Conservation (phyloP, 2,113 vertebrate species). For the Crypturellus undulatus region DNA sequence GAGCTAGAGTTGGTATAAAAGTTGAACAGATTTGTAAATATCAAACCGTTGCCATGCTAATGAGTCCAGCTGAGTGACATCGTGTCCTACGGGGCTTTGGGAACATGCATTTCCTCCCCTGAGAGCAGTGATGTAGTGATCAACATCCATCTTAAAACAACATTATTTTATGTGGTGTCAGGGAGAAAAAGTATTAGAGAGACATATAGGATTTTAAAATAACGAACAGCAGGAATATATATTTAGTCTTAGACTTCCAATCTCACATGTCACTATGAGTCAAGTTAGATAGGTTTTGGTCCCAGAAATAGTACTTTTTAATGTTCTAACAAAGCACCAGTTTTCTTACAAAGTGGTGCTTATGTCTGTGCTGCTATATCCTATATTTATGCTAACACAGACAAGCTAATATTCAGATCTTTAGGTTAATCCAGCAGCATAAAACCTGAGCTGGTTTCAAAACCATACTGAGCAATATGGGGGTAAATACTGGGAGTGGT, state of each 20-base stretch:
- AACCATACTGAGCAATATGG: background rate
- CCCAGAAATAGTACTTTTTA: background rate
- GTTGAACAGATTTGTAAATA: background rate
- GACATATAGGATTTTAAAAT: constrained; percentile 40
- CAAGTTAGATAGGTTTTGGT: background rate
- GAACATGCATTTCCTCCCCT: background rate
- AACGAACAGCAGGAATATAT: background rate
- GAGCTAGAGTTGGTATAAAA: background rate
- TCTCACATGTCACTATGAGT: constrained; percentile 23
- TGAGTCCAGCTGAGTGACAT: constrained; percentile 51
- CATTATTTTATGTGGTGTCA: constrained; percentile 20
- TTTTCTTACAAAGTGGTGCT: background rate
- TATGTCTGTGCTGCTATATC: background rate
- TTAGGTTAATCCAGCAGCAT: background rate
- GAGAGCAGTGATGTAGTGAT: constrained; percentile 2
- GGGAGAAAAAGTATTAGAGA: background rate
- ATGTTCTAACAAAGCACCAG: background rate
- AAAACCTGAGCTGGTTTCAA: background rate
- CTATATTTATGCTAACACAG: background rate
- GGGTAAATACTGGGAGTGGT: background rate
- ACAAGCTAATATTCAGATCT: background rate
- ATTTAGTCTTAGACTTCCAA: constrained; percentile 28
- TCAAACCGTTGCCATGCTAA: constrained; percentile 14
- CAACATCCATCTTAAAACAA: constrained; percentile 42
- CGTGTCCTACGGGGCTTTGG: background rate